Evolutionary conservation across 2,113 vertebrate genomes (phyloP).

Genomic region (Morone saxatilis): DNA sequence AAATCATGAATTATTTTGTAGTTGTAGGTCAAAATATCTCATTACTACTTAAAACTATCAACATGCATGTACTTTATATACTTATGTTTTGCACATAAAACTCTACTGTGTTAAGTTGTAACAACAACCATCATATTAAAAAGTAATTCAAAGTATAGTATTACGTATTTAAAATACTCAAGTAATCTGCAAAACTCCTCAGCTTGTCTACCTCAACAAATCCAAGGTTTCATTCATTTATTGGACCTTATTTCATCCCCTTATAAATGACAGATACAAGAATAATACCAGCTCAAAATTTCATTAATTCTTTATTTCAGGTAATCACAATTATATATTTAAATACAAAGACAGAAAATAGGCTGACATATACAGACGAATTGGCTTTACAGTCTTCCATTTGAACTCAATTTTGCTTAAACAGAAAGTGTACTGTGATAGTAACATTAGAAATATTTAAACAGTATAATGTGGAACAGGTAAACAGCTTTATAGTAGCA

Average conservation of each 20-base stretch:
- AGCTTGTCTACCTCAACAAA: neutral
- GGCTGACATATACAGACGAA: constrained; percentile 45
- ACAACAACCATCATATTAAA: neutral
- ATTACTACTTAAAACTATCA: neutral
- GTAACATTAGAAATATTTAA: constrained; percentile 49
- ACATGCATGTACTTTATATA: neutral
- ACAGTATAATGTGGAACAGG: constrained; percentile 33
- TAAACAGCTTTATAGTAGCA: constrained; percentile 50
- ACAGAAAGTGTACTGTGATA: constrained; percentile 36
- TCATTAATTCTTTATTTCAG: constrained; percentile 39
- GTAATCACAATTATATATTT: constrained; percentile 53
- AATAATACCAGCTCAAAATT: neutral
- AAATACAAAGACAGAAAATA: constrained; percentile 38
- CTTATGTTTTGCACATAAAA: neutral
- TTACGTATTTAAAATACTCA: neutral
- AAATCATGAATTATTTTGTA: too few species aligned
- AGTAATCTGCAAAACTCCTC: neutral
- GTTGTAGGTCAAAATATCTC: neutral
- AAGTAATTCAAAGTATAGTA: neutral
- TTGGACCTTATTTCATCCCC: neutral
- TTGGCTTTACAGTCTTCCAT: constrained; percentile 21
- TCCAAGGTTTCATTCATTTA: neutral
- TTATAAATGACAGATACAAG: constrained; percentile 20
- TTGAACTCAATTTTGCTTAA: neutral
- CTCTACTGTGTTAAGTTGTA: neutral